Evolutionary conservation across 1,140 invertebrate genomes (phyloP), one percentile per base, ranked within the genome.

Genomic region (Pemphigus obesinymphae): DNA sequence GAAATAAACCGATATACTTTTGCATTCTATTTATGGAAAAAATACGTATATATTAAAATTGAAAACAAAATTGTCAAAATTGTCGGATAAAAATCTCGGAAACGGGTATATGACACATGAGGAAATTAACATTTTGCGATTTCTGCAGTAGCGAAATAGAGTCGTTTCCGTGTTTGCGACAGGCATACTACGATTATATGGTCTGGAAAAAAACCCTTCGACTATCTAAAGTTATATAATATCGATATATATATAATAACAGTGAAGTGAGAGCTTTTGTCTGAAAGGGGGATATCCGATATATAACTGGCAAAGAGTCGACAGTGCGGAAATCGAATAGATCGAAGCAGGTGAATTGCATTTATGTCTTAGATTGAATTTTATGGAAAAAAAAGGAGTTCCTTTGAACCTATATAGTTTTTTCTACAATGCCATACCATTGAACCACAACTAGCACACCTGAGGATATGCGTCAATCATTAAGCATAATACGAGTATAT

Each of bases 341-440:
- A 45, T 70, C 68, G 40, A 17, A 45, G 23, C 68, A 45, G 68
- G 68, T 45, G 68, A 70, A 70, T 8, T 26, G 68, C 37, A 40
- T 70, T 48, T 73, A 31, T 50, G 50, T n/a, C 43, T 73, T 17
- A 43, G 23, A 70, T 70, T 50, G 70, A 50, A 48, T 73, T 73
- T 73, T 48, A 48, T 20, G 29, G 11, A 72, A 48, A 45, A 68
- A 72, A 50, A 31, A 34, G 34, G 29, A 58, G 29, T 13, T 29
- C 17, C 70, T 73, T 73, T 73, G 70, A 73, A 73, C 70, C 10
- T n/a, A n/a, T n/a, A 45, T 45, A 2, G 43, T 11, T 7, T 2
- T 48, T 73, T 48, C 26, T 50, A 50, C 3, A 43, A 43, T 45
- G 7, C 37, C 37, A 10, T 40, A 40, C 4, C 37, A 40, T 40